Percentiles rank a stretch among this genome's conserved stretches.
phyloP scores from a whole-genome alignment of 2,113 vertebrate species.

The Solea senegalensis region DNA sequence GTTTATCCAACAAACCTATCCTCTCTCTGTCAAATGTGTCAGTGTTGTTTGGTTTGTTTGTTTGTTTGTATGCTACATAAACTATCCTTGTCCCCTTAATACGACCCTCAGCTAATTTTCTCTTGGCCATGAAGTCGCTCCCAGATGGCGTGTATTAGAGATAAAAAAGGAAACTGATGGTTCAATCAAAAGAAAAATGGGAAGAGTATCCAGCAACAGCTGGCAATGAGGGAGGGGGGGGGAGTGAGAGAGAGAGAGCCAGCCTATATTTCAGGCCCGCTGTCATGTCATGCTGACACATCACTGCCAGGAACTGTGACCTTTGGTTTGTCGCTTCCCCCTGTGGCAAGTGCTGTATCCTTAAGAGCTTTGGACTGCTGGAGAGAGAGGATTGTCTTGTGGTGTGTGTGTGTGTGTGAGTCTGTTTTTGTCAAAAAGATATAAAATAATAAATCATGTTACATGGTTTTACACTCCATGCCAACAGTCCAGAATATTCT shows the following conservation, averaged over 20 bases:
- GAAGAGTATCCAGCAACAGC: constrained; percentile 69
- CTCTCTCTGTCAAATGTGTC: constrained; percentile 22
- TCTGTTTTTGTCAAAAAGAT: neutral
- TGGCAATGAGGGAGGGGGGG: constrained; percentile 44
- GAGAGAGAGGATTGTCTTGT: neutral
- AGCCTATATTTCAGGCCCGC: constrained; percentile 73
- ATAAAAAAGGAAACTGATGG: constrained; percentile 51
- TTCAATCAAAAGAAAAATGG: constrained; percentile 67
- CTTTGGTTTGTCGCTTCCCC: constrained; percentile 65
- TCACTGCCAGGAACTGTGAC: constrained; percentile 73
- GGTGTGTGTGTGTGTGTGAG: neutral
- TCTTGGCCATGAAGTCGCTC: constrained; percentile 16
- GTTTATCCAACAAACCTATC: constrained; percentile 36
- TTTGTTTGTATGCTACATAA: constrained; percentile 38
- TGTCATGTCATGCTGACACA: constrained; percentile 72
- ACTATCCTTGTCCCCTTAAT: constrained; percentile 26
- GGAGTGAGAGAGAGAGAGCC: constrained; percentile 22
- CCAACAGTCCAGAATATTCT: too few relatives aligned
- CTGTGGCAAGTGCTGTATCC: constrained; percentile 33
- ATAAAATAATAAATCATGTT: too few relatives aligned
- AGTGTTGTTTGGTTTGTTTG: constrained; percentile 44
- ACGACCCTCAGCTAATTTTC: constrained; percentile 15
- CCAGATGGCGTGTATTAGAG: constrained; percentile 38
- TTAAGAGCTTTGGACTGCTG: neutral
- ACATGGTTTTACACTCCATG: too few relatives aligned